Evolutionary conservation across 1,140 invertebrate genomes (phyloP).

Genomic region (Drosophila nigromelanica): DNA sequence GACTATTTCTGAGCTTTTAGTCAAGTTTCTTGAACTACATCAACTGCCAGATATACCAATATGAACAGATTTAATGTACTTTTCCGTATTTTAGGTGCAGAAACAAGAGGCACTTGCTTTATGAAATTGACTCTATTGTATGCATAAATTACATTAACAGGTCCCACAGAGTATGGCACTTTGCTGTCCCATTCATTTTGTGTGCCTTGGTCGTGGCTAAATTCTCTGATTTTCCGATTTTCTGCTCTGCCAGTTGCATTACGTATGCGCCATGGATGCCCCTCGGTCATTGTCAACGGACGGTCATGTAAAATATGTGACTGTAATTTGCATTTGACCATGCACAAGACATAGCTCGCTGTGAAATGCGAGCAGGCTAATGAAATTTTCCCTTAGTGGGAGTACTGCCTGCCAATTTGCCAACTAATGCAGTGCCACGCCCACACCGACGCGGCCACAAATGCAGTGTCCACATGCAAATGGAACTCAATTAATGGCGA

Average conservation of each 20-base stretch:
- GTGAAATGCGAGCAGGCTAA: slow-evolving; percentile 28
- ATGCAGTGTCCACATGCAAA: slow-evolving; percentile 11
- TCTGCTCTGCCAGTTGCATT: slow-evolving; percentile 64
- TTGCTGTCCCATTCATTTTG: slow-evolving; percentile 31
- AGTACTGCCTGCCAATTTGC: slow-evolving; percentile 22
- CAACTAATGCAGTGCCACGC: slow-evolving; percentile 34
- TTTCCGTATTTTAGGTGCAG: slow-evolving; percentile 11
- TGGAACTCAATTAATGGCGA: slow-evolving; percentile 41
- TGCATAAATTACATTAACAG: slow-evolving; percentile 64
- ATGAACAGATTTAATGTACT: slow-evolving; percentile 10
- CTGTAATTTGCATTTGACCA: slow-evolving; percentile 60
- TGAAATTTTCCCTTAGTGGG: slow-evolving; percentile 38
- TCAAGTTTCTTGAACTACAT: slow-evolving; percentile 5
- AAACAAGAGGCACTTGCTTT: slow-evolving; percentile 42
- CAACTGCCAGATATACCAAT: slow-evolving; percentile 13
- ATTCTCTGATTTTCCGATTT: slow-evolving; percentile 70
- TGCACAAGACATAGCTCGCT: slow-evolving; percentile 7
- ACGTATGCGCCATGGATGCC: slow-evolving; percentile 53
- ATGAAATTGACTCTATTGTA: slow-evolving; percentile 47
- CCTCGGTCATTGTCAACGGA: slow-evolving; percentile 26
- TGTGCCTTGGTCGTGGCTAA: slow-evolving; percentile 34
- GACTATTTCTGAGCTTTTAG: background rate
- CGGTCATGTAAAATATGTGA: slow-evolving; percentile 54
- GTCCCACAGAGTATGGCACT: slow-evolving; percentile 11
- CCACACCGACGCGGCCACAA: background rate